Evolutionary conservation across 2,797 vertebrate genomes (phyloP), one percentile per base, ranked within the genome.

Genomic region (Garrulus glandarius): DNA sequence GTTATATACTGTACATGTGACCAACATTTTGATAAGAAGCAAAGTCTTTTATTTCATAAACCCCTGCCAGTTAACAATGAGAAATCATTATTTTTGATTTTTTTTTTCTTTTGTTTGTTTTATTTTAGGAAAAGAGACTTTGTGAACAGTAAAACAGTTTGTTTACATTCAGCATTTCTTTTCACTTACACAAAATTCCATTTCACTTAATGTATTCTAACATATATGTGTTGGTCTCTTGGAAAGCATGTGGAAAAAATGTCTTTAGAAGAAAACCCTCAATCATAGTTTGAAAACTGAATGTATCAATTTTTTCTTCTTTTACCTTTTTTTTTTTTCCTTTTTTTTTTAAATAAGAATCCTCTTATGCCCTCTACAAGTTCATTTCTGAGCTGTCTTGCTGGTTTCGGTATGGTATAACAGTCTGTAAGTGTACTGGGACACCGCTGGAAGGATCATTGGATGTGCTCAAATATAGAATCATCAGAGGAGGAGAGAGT

Each of bases 1-100:
- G 99, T 99, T 99, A 99, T 99, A 99, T 99, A 99, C 99, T 99
- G 99, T 99, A 99, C 99, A 99, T 98, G 98, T 98, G 97, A 98
- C 98, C 98, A 98, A 98, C 96, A 95, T 88, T 95, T 97, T 96
- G 96, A 97, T 96, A 98, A 97, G 97, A 98, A 98, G 97, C 93
- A 97, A 98, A 96, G 81, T 96, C 94, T 97, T 97, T 95, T 97
- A 90, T 97, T 95, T 96, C 98, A 97, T 97, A 98, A 98, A 97
- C 92, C 95, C 97, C 97, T 97, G 98, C 94, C 96, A 96, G 97
- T 98, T 98, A 97, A 96, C 94, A 98, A 97, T 97, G 97, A 98
- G 95, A 98, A 99, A 97, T 98, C 98, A 98, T 98, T 98, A 97
- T 39, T 39, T 39, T 39, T 39, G 37, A n/a, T 36, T 34, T 18